Evolutionary conservation across 2,888 invertebrate species (phyloP).

Genomic region (Bombylius major): DNA sequence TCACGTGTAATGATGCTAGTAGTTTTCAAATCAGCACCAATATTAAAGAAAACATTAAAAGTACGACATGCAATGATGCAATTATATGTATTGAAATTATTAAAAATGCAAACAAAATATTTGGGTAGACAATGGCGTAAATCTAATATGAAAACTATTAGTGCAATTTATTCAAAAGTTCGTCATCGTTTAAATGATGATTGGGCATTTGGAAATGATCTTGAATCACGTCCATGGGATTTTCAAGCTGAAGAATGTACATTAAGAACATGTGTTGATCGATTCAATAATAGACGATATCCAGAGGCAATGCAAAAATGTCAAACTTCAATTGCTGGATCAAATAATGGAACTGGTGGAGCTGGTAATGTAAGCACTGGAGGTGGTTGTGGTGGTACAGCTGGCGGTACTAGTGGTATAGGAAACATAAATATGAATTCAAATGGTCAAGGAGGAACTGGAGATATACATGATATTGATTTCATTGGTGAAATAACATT

Average conservation of each 20-base stretch:
- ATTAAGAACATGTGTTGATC: conserved; percentile 83
- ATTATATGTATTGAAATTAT: conserved; percentile 88
- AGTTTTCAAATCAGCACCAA: conserved; percentile 98
- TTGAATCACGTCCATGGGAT: conserved; percentile 96
- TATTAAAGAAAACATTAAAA: conserved; percentile 90
- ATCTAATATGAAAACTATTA: conserved; percentile 98
- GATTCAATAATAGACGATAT: conserved; percentile 90
- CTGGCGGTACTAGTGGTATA: neutral
- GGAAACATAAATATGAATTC: neutral
- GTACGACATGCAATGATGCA: conserved; percentile 95
- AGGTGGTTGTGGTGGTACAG: neutral
- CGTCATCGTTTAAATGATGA: conserved; percentile 95
- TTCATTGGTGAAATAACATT: conserved; percentile 10
- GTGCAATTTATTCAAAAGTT: conserved; percentile 96
- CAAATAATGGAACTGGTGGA: conserved; percentile 8
- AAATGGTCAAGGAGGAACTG: conserved; percentile 1
- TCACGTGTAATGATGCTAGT: conserved; percentile 99
- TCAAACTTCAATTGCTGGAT: conserved; percentile 17
- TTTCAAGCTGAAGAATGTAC: conserved; percentile 96
- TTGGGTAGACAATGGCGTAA: conserved; percentile 98
- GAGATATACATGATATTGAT: conserved; percentile 8
- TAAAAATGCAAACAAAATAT: conserved; percentile 99
- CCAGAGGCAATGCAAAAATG: conserved; percentile 40
- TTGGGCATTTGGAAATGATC: conserved; percentile 98
- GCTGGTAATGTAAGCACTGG: conserved; percentile 2